Conservation (phyloP, 2,113 vertebrate genomes). For the Heterocephalus glaber region DNA sequence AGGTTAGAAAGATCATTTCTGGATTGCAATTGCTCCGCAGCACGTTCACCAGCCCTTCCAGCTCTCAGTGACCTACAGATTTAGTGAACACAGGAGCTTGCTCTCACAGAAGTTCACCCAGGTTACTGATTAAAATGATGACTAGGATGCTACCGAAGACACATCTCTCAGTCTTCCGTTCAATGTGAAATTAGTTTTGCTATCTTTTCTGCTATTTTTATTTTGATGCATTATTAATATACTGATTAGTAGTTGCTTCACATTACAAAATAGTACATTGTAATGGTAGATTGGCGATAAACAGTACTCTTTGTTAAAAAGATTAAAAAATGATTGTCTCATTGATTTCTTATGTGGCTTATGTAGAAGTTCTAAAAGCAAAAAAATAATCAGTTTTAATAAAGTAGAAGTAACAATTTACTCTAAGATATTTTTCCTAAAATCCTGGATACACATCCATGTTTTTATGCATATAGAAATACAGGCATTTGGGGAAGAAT, state of each 20-base stretch:
- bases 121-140: conserved; percentile 32
- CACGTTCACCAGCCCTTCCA: background rate
- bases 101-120: background rate
- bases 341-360: background rate
- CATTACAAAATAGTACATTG: background rate
- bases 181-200: background rate
- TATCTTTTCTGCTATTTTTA: background rate
- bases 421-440: background rate
- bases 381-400: background rate
- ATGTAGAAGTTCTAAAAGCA: background rate
- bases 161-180: background rate
- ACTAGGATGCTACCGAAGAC: background rate
- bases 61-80: conserved; percentile 5
- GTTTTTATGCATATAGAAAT: background rate
- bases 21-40: background rate
- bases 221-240: background rate
- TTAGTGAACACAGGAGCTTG: background rate
- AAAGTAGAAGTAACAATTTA: accelerated
- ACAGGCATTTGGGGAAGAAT: background rate
- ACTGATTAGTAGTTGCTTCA: background rate
- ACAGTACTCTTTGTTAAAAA: background rate
- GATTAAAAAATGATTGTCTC: background rate
- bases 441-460: background rate
- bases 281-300: background rate
- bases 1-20: conserved; percentile 45